phyloP scores from a whole-genome alignment of 2,797 vertebrate genomes.

The Premnoplex brunnescens region DNA sequence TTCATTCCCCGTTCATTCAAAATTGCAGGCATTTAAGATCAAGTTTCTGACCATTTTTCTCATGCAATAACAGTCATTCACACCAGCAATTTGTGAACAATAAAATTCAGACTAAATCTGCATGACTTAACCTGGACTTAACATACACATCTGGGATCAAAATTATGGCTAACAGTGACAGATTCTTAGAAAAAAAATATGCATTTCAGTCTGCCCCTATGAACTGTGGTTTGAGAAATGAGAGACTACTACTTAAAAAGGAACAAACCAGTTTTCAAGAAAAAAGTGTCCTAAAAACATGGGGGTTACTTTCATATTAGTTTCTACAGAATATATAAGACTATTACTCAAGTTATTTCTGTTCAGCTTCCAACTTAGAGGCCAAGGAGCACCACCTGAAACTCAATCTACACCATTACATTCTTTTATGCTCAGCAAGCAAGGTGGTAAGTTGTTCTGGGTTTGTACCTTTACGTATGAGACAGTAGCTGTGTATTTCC shows the following conservation, averaged over 20 bases:
- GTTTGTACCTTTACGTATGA: slow-evolving; percentile 76
- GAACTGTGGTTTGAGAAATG: not conserved
- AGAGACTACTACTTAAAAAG: not conserved
- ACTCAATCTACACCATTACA: not conserved
- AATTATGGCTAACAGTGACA: not conserved
- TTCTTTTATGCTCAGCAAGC: not conserved
- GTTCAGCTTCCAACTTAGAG: not conserved
- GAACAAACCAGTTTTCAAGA: not conserved
- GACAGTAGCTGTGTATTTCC: slow-evolving; percentile 79
- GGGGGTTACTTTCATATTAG: not conserved
- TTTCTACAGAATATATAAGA: not conserved
- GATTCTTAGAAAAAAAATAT: not conserved
- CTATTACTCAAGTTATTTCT: not conserved
- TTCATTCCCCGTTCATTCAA: not conserved
- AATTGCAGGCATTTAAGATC: not conserved
- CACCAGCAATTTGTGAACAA: not conserved
- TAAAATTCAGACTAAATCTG: not conserved
- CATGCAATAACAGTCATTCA: not conserved
- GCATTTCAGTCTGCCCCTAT: not conserved
- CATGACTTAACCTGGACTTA: not conserved
- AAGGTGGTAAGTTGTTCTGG: not conserved
- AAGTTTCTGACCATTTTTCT: not conserved
- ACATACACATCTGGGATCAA: not conserved
- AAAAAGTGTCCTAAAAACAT: not conserved
- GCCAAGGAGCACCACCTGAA: not conserved